These are phyloP conservation scores for Genyomyrus donnyi DNA, from an alignment of 2,113 vertebrate genomes.

Conservation along the genomic window DNA sequence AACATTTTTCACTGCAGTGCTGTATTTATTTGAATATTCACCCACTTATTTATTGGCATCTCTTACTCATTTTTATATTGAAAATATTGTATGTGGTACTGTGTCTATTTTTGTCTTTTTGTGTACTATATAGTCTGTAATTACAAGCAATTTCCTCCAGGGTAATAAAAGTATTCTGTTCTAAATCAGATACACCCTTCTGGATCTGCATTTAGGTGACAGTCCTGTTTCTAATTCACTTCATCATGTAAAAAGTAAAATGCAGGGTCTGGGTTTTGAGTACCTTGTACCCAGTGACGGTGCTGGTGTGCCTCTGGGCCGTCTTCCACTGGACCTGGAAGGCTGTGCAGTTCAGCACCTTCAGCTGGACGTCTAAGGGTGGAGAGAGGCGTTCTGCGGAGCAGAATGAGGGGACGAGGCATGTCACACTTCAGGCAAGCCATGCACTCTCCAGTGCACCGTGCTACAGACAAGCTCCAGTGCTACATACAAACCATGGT, in stretches of 20 bases:
- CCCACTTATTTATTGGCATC: neutral
- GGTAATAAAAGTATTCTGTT: neutral
- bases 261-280: neutral
- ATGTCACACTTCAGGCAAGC: conserved; percentile 29
- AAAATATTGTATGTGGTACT: neutral
- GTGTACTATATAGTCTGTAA: neutral
- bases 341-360: conserved; percentile 67
- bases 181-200: neutral
- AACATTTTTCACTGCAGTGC: neutral
- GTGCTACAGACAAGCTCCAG: neutral
- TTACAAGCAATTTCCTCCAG: neutral
- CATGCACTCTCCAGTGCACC: neutral
- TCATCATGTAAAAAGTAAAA: neutral
- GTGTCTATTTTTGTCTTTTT: neutral
- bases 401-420: conserved; percentile 34
- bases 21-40: neutral
- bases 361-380: conserved; percentile 58
- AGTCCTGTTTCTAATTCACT: neutral
- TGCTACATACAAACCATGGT: neutral
- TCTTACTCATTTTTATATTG: neutral
- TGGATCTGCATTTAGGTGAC: neutral
- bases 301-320: conserved; percentile 49
- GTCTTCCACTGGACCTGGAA: conserved; percentile 65
- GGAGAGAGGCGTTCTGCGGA: conserved; percentile 60
- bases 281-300: conserved; percentile 59